phyloP scores from a whole-genome alignment of 1,140 invertebrate species.

The Drosophila obscura region DNA sequence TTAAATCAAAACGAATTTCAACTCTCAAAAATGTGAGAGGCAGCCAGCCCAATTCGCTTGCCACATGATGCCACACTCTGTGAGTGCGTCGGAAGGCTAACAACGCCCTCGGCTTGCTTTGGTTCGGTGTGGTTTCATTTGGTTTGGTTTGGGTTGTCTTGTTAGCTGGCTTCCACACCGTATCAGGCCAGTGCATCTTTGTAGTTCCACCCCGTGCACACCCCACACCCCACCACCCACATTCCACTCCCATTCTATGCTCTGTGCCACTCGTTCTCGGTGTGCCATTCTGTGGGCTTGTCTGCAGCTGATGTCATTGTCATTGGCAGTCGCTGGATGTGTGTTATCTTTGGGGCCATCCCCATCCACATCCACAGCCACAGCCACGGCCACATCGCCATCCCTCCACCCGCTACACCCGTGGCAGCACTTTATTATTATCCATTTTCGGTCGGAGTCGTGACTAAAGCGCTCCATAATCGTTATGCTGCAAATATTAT shows the following conservation, averaged over 20 bases:
- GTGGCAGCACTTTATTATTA: constrained; percentile 63
- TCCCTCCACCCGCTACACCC: background rate
- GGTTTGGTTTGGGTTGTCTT: constrained; percentile 23
- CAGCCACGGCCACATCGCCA: no score
- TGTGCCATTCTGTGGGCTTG: constrained; percentile 62
- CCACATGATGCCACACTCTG: constrained; percentile 3
- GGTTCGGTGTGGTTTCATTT: constrained; percentile 2
- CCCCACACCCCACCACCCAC: background rate
- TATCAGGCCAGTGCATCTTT: constrained; percentile 42
- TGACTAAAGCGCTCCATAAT: constrained; percentile 59
- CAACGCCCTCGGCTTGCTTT: constrained; percentile 31
- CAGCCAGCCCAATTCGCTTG: constrained; percentile 19
- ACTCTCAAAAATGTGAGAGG: constrained; percentile 6
- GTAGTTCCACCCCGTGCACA: constrained; percentile 34
- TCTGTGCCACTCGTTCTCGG: constrained; percentile 29
- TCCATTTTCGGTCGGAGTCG: constrained; percentile 56
- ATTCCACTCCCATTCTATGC: background rate
- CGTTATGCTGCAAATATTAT: constrained; percentile 63
- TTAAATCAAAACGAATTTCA: constrained; percentile 14
- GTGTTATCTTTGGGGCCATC: constrained; percentile 47
- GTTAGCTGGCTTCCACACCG: constrained; percentile 17
- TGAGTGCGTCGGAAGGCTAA: constrained; percentile 40
- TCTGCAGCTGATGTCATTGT: constrained; percentile 79
- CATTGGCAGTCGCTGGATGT: constrained; percentile 67
- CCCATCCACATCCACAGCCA: no score